Base-by-base conservation (phyloP, 2,113 vertebrate genomes). In the Ameiurus melas region DNA sequence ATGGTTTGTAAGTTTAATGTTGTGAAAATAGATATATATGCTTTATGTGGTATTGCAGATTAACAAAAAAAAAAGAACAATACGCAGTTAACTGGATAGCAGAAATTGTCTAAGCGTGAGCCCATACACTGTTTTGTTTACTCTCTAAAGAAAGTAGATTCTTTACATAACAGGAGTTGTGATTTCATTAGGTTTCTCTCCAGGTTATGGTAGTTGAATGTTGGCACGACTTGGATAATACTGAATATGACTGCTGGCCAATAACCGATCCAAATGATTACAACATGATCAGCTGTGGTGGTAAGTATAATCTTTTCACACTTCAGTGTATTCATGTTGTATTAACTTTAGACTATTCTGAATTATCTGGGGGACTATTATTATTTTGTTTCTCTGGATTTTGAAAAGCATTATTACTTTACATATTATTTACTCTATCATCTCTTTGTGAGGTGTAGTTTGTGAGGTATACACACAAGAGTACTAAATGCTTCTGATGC, bases 181-280 rank as follows among this genome's bases (percentile, higher is more conserved):
- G 16, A 66, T 86, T 68, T 87, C 2, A 39, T 70, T 55, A 84
- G 68, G 53, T 60, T 84, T 88, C 30, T 62, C 30, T 88, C 70
- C 70, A 87, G 85, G 73, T 84, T 0, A 92, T 95, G 92, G 90
- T 90, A 88, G 89, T 93, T 17, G 82, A 92, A 87, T 92, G 94
- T 89, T 96, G 93, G 95, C 95, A 95, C 91, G 95, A 95, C 91
- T 92, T 95, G n/a, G 94, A 95, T 90, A 96, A 92, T 92, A 94
- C 91, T 10, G 94, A 95, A 89, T 96, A 95, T 73, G 95, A 95
- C 93, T 95, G 94, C 85, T 95, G 95, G 95, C 94, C 96, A 5
- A 93, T 94, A 91, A 78, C 90, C 57, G 92, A 92, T 58, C 96
- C 96, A 81, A 94, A 94, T 84, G 91, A 94, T 89, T 94, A 86